phyloP scores from a whole-genome alignment of 2,113 vertebrate genomes.

The Rallus limicola region DNA sequence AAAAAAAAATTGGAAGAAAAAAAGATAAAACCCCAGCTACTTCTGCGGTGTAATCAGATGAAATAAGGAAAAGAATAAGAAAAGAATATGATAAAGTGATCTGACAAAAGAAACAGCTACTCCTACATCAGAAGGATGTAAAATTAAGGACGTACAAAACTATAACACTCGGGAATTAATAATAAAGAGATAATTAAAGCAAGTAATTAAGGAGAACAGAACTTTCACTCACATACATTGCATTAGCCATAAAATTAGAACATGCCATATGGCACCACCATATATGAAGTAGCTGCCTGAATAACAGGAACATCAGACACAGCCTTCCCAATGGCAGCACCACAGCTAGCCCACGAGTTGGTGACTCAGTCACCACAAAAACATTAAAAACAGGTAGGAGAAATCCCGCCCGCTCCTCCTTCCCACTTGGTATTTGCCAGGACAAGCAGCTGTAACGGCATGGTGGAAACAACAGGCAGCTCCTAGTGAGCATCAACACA shows the following conservation, averaged over 20 bases:
- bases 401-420: neutral
- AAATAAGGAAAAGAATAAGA: neutral
- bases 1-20: neutral
- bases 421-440: neutral
- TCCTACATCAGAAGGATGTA: neutral
- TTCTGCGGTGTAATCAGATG: neutral
- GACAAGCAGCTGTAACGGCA: fast-evolving
- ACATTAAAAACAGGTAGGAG: neutral
- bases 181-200: neutral
- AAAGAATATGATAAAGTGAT: neutral
- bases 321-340: neutral
- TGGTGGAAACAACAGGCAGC: neutral
- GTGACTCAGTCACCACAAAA: neutral
- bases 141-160: neutral
- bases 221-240: neutral
- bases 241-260: neutral
- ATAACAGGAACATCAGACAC: neutral
- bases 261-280: neutral
- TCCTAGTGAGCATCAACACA: fast-evolving
- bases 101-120: neutral
- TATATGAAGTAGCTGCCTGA: neutral
- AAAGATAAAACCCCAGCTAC: neutral
- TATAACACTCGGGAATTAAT: neutral
- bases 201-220: neutral
- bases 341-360: neutral